Base-by-base conservation (phyloP, 2,113 vertebrate genomes). In the Salvator merianae region DNA sequence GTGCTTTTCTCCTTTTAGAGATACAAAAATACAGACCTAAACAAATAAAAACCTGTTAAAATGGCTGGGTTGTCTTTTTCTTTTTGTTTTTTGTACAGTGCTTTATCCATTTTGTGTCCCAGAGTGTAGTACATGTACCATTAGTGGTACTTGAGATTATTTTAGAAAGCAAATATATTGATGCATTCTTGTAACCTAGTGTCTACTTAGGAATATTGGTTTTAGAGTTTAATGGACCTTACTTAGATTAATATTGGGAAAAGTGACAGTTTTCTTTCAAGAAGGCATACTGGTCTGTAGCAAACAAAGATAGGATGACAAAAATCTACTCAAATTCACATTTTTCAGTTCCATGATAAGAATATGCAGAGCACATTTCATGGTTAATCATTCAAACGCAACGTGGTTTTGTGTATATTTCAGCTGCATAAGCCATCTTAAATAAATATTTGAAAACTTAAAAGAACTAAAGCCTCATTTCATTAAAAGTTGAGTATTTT, bases 401-500 rank as follows among this genome's bases (percentile, higher is more conserved):
- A 6, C 72, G 36, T 43, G 40, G 22, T 32, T 10, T 38, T 43
- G 32, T 3, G 9, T 55, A 30, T 9, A 5, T 28, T 84, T 68
- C 4, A 13, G 63, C 36, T 84, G 83, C 47, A 72, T 73, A 14
- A 79, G 30, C 18, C 10, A 73, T 13, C 14, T 53, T 47, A 50
- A 18, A 5, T 32, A 32, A 4, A 65, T 73, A 4, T 5, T 74
- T 5, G 75, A 87, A 66, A 32, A 7, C 55, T 77, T 69, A 80
- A 87, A 92, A 92, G 90, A 88, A 93, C 43, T 89, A 89, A 94
- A 86, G 40, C 22, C 83, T n/a, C 81, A 85, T 90, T 85, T 77
- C 88, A 87, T 92, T 94, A 92, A 92, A 91, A 77, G 88, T 95
- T 94, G 93, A 96, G 95, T 95, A 91, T 88, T 96, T 96, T 94